Conservation (phyloP, 2,113 vertebrate genomes). For the Eudorcas thomsonii region DNA sequence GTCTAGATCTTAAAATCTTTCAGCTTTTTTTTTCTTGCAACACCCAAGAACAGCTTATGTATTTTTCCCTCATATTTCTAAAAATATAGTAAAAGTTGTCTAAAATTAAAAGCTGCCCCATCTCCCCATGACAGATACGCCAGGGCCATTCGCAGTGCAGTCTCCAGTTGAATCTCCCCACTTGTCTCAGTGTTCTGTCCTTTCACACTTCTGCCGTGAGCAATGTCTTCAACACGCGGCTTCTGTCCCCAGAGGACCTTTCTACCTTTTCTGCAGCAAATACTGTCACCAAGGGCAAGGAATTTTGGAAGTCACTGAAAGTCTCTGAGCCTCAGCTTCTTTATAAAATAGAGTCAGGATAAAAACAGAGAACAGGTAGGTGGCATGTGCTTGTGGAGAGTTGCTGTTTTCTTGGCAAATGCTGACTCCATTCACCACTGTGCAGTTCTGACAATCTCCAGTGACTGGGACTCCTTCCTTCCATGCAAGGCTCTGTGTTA, state of each 20-base stretch:
- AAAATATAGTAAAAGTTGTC: not conserved
- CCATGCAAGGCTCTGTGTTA: not conserved
- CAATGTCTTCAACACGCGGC: not conserved
- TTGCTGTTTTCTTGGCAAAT: not conserved
- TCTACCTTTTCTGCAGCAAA: not conserved
- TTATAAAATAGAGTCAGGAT: not conserved
- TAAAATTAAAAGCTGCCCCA: not conserved
- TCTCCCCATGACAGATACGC: not conserved
- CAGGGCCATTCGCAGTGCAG: not conserved
- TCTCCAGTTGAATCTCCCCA: not conserved
- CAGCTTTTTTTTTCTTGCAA: not conserved
- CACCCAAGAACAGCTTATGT: not conserved
- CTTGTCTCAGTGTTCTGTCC: not conserved
- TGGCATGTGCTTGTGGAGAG: not conserved
- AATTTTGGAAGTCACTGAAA: not conserved
- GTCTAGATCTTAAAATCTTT: slow-evolving; percentile 17
- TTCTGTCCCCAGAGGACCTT: not conserved
- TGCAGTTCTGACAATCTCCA: not conserved
- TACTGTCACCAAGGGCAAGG: not conserved
- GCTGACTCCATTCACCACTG: not conserved
- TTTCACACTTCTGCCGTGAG: not conserved
- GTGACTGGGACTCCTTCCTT: not conserved
- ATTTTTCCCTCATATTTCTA: not conserved
- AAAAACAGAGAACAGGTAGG: not conserved
- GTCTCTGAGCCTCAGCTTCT: not conserved